A percentile compares a stretch with the other conserved stretches of the same genome.
phyloP scores from a whole-genome alignment of 1,140 invertebrate species.

The Gonatopus flavifemur region DNA sequence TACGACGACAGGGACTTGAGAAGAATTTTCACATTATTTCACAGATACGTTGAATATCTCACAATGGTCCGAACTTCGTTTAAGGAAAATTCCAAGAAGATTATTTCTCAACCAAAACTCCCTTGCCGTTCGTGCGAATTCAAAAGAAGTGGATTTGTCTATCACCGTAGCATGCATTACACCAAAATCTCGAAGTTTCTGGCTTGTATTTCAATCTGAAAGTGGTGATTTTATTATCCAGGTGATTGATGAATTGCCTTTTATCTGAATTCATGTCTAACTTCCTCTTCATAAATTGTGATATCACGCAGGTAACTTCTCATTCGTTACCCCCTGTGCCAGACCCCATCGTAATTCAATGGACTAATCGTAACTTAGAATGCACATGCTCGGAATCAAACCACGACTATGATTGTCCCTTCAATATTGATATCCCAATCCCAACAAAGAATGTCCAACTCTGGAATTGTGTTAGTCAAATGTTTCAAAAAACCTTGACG shows the following conservation, averaged over 20 bases:
- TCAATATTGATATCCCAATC: constrained; percentile 19
- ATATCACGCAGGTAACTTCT: constrained; percentile 23
- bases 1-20: not conserved
- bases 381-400: constrained; percentile 19
- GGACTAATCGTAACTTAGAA: constrained; percentile 3
- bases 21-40: not conserved
- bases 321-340: constrained; percentile 16
- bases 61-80: constrained; percentile 22
- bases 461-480: constrained; percentile 23
- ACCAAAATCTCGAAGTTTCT: constrained; percentile 14
- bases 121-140: constrained; percentile 10
- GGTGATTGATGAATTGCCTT: constrained; percentile 3
- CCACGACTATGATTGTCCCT: constrained; percentile 10
- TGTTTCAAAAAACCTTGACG: constrained; percentile 29
- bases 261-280: not conserved
- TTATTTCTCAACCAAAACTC: constrained; percentile 28
- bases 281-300: not conserved
- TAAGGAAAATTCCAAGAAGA: constrained; percentile 27
- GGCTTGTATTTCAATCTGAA: constrained; percentile 31
- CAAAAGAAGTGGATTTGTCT: constrained; percentile 8
- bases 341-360: constrained; percentile 19
- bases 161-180: constrained; percentile 26
- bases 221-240: constrained; percentile 34
- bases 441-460: constrained; percentile 24
- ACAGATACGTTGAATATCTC: constrained; percentile 20